A percentile compares a stretch with the other conserved stretches of the same genome.
These are phyloP conservation scores for Falcaria lacertinaria DNA, from an alignment of 2,888 invertebrate genomes.

Conservation along the genomic window DNA sequence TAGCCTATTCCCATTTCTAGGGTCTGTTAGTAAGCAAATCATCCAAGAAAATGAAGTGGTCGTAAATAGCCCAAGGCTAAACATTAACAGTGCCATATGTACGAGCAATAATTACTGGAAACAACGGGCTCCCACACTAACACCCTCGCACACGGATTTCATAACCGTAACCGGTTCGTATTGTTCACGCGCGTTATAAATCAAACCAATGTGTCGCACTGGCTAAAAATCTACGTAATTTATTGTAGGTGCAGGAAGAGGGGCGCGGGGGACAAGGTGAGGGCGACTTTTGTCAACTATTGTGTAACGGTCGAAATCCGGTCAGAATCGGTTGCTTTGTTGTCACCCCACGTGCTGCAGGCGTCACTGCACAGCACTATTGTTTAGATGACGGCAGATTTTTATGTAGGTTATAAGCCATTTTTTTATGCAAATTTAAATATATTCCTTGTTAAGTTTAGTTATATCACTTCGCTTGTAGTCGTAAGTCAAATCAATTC, in stretches of 20 bases:
- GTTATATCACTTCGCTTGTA: too few species aligned
- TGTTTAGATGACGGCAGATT: constrained; percentile 10
- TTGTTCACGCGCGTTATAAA: constrained; percentile 64
- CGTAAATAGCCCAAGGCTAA: constrained; percentile 9
- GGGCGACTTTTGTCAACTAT: constrained; percentile 53
- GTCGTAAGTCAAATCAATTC: too few species aligned
- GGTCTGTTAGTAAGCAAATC: too few species aligned
- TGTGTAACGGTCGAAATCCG: constrained; percentile 44
- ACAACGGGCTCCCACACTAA: constrained; percentile 50
- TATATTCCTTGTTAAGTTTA: too few species aligned
- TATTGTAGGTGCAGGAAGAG: constrained; percentile 44
- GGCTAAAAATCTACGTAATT: constrained; percentile 72
- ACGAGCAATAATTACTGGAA: constrained; percentile 52
- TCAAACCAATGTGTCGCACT: constrained; percentile 67
- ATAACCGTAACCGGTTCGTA: constrained; percentile 63
- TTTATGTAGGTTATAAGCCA: neutral
- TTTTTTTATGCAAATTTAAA: too few species aligned
- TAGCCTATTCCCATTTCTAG: too few species aligned
- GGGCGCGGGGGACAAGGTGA: constrained; percentile 41
- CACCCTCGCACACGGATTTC: constrained; percentile 53
- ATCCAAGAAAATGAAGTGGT: constrained; percentile 5
- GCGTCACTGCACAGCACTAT: constrained; percentile 22
- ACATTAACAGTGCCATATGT: constrained; percentile 35
- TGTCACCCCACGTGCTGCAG: constrained; percentile 28
- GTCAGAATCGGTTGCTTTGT: constrained; percentile 11